A percentile compares a stretch with the other conserved stretches of the same genome.
phyloP scores from a whole-genome alignment of 2,797 vertebrate species.

The Graptemys geographica region DNA sequence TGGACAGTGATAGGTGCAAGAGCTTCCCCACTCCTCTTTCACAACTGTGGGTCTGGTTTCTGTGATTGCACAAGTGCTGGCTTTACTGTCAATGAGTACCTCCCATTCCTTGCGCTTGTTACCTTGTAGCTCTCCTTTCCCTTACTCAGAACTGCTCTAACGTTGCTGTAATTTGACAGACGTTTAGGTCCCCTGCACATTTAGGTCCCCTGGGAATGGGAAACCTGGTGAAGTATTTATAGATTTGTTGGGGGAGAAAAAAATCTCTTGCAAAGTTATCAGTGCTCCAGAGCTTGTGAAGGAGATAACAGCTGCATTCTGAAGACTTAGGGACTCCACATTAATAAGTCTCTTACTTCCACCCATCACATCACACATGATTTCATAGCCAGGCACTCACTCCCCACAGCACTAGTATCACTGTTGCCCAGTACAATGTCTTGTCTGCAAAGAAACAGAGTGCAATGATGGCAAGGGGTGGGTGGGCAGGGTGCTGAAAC shows the following conservation, averaged over 20 bases:
- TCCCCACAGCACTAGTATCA: background rate
- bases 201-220: background rate
- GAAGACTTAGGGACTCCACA: constrained; percentile 41
- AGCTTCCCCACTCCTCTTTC: background rate
- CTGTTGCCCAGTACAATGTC: background rate
- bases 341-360: background rate
- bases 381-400: background rate
- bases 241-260: background rate
- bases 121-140: background rate
- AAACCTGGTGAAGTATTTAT: background rate
- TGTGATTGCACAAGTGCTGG: background rate
- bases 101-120: background rate
- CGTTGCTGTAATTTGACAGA: background rate
- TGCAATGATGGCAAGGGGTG: fast-evolving
- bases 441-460: background rate
- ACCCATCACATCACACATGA: fast-evolving
- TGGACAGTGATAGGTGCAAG: background rate
- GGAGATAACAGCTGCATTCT: constrained; percentile 61
- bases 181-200: background rate
- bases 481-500: background rate
- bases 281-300: fast-evolving
- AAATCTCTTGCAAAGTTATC: background rate
- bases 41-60: background rate
- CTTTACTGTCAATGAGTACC: background rate
- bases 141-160: background rate